These are phyloP conservation scores for Phylloscopus trochilus DNA, from an alignment of 2,113 vertebrate species.

Conservation along the genomic window DNA sequence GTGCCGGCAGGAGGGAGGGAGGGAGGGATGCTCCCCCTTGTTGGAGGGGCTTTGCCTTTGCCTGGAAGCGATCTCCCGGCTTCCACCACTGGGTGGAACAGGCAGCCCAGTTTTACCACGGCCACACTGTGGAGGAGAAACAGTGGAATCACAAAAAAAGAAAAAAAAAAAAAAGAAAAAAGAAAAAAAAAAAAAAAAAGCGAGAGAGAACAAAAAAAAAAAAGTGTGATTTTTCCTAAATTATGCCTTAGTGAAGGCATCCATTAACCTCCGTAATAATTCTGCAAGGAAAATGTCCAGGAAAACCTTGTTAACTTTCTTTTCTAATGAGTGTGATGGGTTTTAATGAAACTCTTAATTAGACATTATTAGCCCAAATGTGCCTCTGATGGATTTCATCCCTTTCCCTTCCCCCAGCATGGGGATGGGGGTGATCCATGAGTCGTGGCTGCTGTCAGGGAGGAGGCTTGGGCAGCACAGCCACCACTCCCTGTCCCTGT, in stretches of 20 bases:
- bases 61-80: not conserved
- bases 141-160: not conserved
- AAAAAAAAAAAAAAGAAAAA: not conserved
- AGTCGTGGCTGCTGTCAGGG: rapidly evolving
- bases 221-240: constrained; percentile 42
- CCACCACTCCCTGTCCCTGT: not conserved
- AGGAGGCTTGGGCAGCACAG: not conserved
- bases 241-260: constrained; percentile 57
- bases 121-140: not conserved
- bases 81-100: constrained; percentile 62
- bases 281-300: constrained; percentile 53
- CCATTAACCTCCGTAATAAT: constrained; percentile 57
- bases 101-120: constrained; percentile 38
- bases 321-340: constrained; percentile 37
- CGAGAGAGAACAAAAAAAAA: not conserved
- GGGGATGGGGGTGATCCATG: not conserved
- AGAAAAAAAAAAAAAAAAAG: not conserved
- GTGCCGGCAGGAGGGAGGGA: not conserved
- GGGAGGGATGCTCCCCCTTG: not conserved
- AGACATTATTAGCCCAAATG: constrained; percentile 52
- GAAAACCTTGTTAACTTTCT: constrained; percentile 34
- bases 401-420: not conserved
- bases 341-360: constrained; percentile 71
- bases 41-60: not conserved
- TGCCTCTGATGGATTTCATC: not conserved